Conservation (phyloP, 2,888 invertebrate species). For the Amblyjoppa proteus region DNA sequence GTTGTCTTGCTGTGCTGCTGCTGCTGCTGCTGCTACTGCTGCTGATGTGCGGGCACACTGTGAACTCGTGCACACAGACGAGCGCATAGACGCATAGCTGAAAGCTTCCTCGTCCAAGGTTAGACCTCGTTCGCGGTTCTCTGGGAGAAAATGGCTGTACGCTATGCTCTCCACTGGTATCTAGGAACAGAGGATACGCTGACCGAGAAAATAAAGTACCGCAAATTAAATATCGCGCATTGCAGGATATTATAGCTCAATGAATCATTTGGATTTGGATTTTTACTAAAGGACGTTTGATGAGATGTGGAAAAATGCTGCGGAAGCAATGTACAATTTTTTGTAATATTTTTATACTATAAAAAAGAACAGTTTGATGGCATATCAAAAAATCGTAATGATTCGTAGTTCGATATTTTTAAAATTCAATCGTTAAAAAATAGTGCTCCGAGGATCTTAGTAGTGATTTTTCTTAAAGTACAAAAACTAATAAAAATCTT, state of each 20-base stretch:
- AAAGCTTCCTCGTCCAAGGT: slow-evolving; percentile 35
- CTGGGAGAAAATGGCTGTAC: neutral
- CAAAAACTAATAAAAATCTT: neutral
- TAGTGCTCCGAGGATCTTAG: neutral
- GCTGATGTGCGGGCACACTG: slow-evolving; percentile 6
- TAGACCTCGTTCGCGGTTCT: slow-evolving; percentile 22
- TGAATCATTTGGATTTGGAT: neutral
- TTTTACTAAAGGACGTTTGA: neutral
- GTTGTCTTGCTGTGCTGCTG: slow-evolving; percentile 68
- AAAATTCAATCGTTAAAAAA: neutral
- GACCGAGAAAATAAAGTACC: neutral
- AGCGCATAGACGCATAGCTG: slow-evolving; percentile 21
- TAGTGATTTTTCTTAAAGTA: neutral
- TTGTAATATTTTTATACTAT: neutral
- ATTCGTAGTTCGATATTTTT: neutral
- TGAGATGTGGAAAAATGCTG: neutral
- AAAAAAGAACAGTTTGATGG: neutral
- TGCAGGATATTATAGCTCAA: neutral
- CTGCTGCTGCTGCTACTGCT: neutral
- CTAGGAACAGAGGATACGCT: neutral
- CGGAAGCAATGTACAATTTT: neutral
- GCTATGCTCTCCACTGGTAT: neutral
- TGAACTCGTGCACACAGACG: slow-evolving; percentile 33
- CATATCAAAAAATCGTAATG: neutral
- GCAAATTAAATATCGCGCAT: slow-evolving; percentile 7